Evolutionary conservation across 2,797 vertebrate species (phyloP), one percentile per base, ranked within the genome.

Genomic region (Rhinatrema bivittatum): DNA sequence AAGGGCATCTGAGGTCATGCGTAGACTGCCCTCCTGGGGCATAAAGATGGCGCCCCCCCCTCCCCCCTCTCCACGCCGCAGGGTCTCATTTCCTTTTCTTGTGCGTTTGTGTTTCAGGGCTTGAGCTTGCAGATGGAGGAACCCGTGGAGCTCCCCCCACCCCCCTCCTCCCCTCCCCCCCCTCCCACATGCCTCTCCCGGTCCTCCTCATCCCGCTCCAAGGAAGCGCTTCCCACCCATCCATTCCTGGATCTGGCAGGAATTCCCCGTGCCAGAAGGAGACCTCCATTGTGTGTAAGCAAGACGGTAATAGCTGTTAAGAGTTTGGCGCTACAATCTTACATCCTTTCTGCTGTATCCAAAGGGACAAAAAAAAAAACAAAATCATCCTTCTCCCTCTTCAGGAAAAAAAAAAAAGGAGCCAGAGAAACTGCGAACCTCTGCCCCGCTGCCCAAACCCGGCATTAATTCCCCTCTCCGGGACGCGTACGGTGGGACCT

Each of bases 111-210:
- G 30, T 21, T 38, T 29, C 17, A 46, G 65, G 46, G 63, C 88
- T 76, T 87, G 79, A 85, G 88, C 58, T 86, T 80, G 52, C 84
- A 87, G 65, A 83, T 84, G 57, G 86, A 87, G 40, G 87, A 71
- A 6, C 82, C 86, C 89, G n/a, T 74, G 84, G 66, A 25, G 48
- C 62, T 60, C 11, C 79, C 80, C 0, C 27, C 42, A 53, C 81
- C 79, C 5, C 82, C 82, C 68, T 81, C 79, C 51, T 37, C 40
- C 31, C 22, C 21, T 39, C 33, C 46, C 6, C 5, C 4, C 7
- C 45, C 40, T 11, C 6, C 36, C 13, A 5, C 11, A 1, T 1
- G 5, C 6, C 23, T 7, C 37, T 16, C 5, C 20, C 9, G 19
- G 21, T 5, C 6, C 10, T 4, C 3, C 8, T 16, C 9, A 2